phyloP scores from a whole-genome alignment of 1,140 invertebrate species.

The Helicorthomorpha holstii region DNA sequence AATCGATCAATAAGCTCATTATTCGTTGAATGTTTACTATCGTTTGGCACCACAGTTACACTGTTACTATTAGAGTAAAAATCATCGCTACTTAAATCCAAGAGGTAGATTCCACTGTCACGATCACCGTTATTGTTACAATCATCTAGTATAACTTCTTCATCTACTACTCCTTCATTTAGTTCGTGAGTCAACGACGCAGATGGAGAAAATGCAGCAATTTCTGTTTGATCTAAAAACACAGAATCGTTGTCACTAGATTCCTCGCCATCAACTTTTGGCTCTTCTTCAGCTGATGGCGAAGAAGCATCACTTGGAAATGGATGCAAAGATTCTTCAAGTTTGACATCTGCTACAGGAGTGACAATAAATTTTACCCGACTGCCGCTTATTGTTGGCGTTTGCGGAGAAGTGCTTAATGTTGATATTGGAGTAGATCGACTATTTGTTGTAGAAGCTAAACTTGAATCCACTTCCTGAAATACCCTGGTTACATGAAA shows the following conservation, averaged over 20 bases:
- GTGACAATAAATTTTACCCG: background rate
- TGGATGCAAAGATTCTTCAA: background rate
- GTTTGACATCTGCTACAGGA: background rate
- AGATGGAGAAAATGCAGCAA: background rate
- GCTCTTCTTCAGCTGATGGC: background rate
- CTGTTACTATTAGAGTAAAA: background rate
- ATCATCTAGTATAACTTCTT: background rate
- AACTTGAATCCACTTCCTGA: background rate
- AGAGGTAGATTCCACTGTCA: conserved; percentile 1
- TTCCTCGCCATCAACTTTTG: background rate
- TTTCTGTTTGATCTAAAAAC: background rate
- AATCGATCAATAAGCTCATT: too few relatives aligned
- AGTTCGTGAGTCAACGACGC: background rate
- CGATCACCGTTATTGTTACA: background rate
- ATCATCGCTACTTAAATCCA: background rate
- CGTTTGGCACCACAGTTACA: background rate
- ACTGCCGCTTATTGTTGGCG: background rate
- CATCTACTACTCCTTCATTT: background rate
- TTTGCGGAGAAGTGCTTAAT: background rate
- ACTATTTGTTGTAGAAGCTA: background rate
- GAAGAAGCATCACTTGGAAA: too few relatives aligned
- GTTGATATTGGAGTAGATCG: background rate
- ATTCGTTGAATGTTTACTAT: background rate
- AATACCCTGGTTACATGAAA: conserved; percentile 4
- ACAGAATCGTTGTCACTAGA: background rate